Base-by-base conservation (phyloP, 2,888 invertebrate genomes). In the Epinotia demarniana region DNA sequence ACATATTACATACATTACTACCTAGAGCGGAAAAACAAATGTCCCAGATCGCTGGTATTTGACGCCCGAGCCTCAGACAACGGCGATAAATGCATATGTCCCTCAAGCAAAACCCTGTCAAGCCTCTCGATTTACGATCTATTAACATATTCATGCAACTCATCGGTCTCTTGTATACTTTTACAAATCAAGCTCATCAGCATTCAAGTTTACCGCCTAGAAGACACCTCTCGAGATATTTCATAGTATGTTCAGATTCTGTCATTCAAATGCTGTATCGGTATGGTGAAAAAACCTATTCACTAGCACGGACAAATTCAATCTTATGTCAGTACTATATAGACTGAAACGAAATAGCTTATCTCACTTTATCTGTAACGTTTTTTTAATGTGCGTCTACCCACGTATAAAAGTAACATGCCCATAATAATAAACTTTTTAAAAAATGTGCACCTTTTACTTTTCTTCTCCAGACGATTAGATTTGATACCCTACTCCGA, bases 141-240 rank as follows among this genome's bases (percentile, higher is more conserved):
- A 75, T 75, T 75, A 72, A 46, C 75, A 72, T 72, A 75, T 72
- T 75, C 75, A 75, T 75, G 72, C 27, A 46, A 53, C 67, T 75
- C 75, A 75, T 75, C 71, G 39, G 60, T 66, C 60, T 75, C 57
- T 69, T 66, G 55, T 62, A 60, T 39, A 66, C 27, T 43, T 43
- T 60, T 66, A 67, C 75, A 72, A 61, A 72, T 62, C 71, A 55
- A 75, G 55, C 70, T 66, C 60, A 75, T 75, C 75, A 62, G 66
- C 18, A 67, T 75, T 75, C 62, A 72, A 67, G 67, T 61, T 19
- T 19, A 27, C 71, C 68, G 75, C 60, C 66, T 57, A 62, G 39
- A 43, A 58, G 60, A 63, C 69, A 58, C 58, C 69, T 60, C n/a
- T 60, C 58, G 23, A 69, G 46, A 69, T 69, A 69, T 69, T 11